Percentiles rank a stretch among this genome's conserved stretches.
Conservation (phyloP, 2,797 vertebrate species). For the Gambusia yucatana region DNA sequence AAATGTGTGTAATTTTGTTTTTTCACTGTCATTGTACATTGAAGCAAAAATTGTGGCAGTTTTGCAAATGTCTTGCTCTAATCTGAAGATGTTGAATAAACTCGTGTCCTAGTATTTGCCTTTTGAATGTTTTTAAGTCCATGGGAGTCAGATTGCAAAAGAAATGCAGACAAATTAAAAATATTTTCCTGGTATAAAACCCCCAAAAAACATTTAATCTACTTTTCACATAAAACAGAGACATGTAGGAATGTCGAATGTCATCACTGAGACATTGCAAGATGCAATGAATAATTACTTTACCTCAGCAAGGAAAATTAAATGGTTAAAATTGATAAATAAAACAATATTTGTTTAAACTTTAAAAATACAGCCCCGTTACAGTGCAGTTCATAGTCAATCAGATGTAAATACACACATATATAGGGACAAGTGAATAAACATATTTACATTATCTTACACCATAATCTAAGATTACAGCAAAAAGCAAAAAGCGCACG, state of each 20-base stretch:
- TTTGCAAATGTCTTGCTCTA: not conserved
- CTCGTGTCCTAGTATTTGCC: not conserved
- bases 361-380: too few relatives aligned
- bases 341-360: not conserved
- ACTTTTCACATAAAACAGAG: not conserved
- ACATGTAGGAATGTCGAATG: not conserved
- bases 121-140: not conserved
- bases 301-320: not conserved
- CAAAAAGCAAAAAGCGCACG: not conserved
- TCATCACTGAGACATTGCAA: not conserved
- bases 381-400: too few relatives aligned
- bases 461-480: too few relatives aligned
- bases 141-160: not conserved
- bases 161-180: not conserved
- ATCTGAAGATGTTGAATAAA: too few relatives aligned
- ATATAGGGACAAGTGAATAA: too few relatives aligned
- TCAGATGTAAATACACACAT: too few relatives aligned
- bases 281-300: not conserved
- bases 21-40: too few relatives aligned
- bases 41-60: not conserved
- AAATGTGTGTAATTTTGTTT: not conserved
- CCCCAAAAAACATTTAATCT: not conserved
- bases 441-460: not conserved
- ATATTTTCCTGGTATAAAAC: not conserved
- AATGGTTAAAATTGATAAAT: not conserved